These are phyloP conservation scores for Eilema griseolum DNA, from an alignment of 2,888 invertebrate species.

Conservation along the genomic window DNA sequence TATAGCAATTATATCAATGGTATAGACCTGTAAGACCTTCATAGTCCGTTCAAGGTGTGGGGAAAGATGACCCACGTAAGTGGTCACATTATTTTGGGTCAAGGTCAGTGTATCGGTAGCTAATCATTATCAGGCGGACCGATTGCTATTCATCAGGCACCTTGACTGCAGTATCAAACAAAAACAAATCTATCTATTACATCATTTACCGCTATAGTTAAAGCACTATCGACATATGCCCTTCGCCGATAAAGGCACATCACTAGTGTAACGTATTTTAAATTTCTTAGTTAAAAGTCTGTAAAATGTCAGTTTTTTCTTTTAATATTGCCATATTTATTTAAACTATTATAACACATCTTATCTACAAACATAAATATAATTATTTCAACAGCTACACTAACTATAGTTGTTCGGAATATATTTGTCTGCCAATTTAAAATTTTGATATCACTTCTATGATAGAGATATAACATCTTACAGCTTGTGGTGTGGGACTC, in stretches of 20 bases:
- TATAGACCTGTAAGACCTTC: too few relatives aligned
- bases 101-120: too few relatives aligned
- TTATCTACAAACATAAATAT: constrained; percentile 35
- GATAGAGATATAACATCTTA: background rate
- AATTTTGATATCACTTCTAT: background rate
- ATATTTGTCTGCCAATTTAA: constrained; percentile 1
- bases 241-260: background rate
- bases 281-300: constrained; percentile 41
- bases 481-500: background rate
- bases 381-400: constrained; percentile 33
- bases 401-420: constrained; percentile 50
- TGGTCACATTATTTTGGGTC: too few relatives aligned
- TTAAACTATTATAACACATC: constrained; percentile 3
- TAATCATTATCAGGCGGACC: too few relatives aligned
- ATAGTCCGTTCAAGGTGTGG: too few relatives aligned
- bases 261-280: background rate
- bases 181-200: too few relatives aligned
- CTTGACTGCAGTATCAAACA: too few relatives aligned
- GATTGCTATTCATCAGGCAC: too few relatives aligned
- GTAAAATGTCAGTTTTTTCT: constrained; percentile 19
- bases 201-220: background rate
- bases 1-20: too few relatives aligned
- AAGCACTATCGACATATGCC: background rate
- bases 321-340: background rate
- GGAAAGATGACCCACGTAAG: too few relatives aligned